Percentiles rank a stretch among this genome's conserved stretches.
Evolutionary conservation across 1,140 invertebrate genomes (phyloP).

Genomic region (Drosophila tani): DNA sequence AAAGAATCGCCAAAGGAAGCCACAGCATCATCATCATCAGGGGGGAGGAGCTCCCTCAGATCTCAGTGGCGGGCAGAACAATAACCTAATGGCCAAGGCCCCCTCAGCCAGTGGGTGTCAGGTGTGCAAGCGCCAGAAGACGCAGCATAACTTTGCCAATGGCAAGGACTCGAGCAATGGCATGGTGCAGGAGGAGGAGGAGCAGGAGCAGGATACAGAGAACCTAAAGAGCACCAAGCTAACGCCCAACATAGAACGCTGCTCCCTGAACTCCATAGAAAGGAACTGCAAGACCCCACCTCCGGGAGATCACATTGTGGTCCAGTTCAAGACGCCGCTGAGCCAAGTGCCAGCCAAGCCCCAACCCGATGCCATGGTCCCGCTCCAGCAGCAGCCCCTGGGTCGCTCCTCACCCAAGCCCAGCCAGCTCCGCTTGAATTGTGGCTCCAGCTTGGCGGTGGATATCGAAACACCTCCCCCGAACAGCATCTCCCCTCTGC

Average conservation of each 20-base stretch:
- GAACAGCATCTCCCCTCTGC: slow-evolving; percentile 37
- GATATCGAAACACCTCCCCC: slow-evolving; percentile 64
- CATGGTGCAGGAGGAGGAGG: slow-evolving; percentile 24
- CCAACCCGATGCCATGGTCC: slow-evolving; percentile 54
- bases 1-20: slow-evolving; percentile 58
- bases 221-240: slow-evolving; percentile 58
- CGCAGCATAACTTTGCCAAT: slow-evolving; percentile 71
- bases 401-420: slow-evolving; percentile 43
- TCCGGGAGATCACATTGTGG: slow-evolving; percentile 56
- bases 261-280: slow-evolving; percentile 45
- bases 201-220: slow-evolving; percentile 30
- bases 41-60: slow-evolving; percentile 9
- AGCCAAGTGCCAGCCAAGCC: slow-evolving; percentile 60
- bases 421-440: slow-evolving; percentile 57
- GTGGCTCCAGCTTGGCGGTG: slow-evolving; percentile 16
- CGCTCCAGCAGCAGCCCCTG: slow-evolving; percentile 16
- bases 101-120: slow-evolving; percentile 61
- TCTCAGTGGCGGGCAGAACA: slow-evolving; percentile 52
- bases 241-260: slow-evolving; percentile 74
- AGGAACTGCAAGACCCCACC: slow-evolving; percentile 59
- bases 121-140: slow-evolving; percentile 84
- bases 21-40: slow-evolving; percentile 24
- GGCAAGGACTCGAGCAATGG: slow-evolving; percentile 14
- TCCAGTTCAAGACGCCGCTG: slow-evolving; percentile 77
- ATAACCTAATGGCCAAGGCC: slow-evolving; percentile 54